Evolutionary conservation across 2,797 vertebrate species (phyloP), one percentile per base, ranked within the genome.

Genomic region (Chloroceryle inda): DNA sequence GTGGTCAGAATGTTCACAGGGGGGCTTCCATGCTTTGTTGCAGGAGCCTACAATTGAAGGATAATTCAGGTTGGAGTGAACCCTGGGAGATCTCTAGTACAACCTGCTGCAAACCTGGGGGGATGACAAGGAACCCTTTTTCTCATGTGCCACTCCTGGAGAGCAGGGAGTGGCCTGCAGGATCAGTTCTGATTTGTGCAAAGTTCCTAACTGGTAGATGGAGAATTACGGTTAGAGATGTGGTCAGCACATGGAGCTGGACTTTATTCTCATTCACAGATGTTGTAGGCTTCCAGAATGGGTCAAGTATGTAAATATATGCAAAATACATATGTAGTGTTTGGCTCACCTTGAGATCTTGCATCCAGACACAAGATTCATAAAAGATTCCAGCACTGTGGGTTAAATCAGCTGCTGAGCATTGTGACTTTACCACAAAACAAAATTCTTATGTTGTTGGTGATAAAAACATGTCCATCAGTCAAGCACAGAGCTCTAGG

Each of bases 41-140:
- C 40, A 75, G 16, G 27, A 63, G 5, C 13, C 21, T 80, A 11
- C 0, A 6, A 19, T 1, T 0, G 0, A 35, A 76, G 53, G 20
- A 12, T 83, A 49, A 40, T 64, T 80, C 33, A 80, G 49, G 20
- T 8, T 44, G 58, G 24, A 87, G 15, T 22, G 31, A 49, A 24
- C 6, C 10, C 11, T 52, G 13, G 19, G 42, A 66, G 35, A 14
- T 78, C 17, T 64, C 13, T 26, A 15, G 20, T 45, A 31, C 33
- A 88, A 78, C 13, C 27, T 75, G 31, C 5, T 26, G 13, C 56
- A 33, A 6, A 44, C 6, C 11, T 35, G 6, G 13, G 5, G 12
- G 11, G 24, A 93, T 12, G 33, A 63, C 47, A 58, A 72, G 12
- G 22, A 76, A n/a, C 61, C 19, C n/a, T 0, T 3, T 86, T 72